A percentile compares a stretch with the other conserved stretches of the same genome.
These are phyloP conservation scores for Stratiomys singularior DNA, from an alignment of 2,888 invertebrate species.

Conservation along the genomic window DNA sequence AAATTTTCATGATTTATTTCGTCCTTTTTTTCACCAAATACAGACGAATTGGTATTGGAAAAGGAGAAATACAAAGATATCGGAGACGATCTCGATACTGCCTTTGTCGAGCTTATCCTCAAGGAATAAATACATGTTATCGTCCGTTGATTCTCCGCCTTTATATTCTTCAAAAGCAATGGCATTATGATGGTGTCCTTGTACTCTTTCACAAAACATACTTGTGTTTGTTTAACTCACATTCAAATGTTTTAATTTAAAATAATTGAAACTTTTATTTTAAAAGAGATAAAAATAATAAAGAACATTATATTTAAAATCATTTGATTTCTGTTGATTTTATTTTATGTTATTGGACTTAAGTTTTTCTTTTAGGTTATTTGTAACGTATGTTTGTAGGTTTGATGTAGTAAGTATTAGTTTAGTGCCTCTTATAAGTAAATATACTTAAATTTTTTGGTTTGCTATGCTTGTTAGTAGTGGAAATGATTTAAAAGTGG, in stretches of 20 bases:
- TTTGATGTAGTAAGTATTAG: background rate
- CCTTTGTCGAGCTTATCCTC: constrained; percentile 94
- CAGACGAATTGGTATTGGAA: constrained; percentile 95
- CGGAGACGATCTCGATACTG: constrained; percentile 99
- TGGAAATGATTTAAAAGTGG: no score
- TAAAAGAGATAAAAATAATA: constrained; percentile 19
- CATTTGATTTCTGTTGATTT: constrained; percentile 1
- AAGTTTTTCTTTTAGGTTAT: no score
- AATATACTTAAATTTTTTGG: no score
- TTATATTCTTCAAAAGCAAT: constrained; percentile 20
- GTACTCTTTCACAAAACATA: background rate
- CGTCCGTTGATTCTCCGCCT: background rate
- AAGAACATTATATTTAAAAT: constrained; percentile 9
- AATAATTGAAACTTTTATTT: constrained; percentile 14
- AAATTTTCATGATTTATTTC: constrained; percentile 51
- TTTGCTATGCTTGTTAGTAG: no score
- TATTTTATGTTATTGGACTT: background rate
- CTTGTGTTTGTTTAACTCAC: constrained; percentile 49
- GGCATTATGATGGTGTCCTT: constrained; percentile 17
- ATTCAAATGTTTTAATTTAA: constrained; percentile 42
- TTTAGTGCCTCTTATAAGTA: no score
- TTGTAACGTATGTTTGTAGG: no score
- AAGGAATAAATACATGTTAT: constrained; percentile 69
- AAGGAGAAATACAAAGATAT: constrained; percentile 99
- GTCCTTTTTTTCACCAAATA: constrained; percentile 52